These are phyloP conservation scores for Numenius arquata DNA, from an alignment of 2,113 vertebrate genomes.

Conservation along the genomic window DNA sequence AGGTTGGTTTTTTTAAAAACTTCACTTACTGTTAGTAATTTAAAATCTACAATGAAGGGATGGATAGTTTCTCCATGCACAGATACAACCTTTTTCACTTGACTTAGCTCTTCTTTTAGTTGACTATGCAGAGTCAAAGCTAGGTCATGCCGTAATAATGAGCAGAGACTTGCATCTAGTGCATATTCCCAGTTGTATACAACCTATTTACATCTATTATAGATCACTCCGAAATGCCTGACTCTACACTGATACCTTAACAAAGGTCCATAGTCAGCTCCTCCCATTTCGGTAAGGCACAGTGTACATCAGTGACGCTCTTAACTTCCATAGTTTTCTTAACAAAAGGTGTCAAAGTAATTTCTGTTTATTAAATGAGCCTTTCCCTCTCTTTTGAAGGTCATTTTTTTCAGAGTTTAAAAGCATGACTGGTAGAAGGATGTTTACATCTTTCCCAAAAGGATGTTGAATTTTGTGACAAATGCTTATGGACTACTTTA, in stretches of 20 bases:
- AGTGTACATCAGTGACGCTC: neutral
- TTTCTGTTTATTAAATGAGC: neutral
- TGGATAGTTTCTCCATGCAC: neutral
- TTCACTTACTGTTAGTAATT: neutral
- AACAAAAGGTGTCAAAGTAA: neutral
- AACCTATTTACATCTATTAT: neutral
- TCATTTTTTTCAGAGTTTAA: neutral
- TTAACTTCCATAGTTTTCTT: neutral
- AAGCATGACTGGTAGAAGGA: neutral
- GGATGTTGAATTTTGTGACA: neutral
- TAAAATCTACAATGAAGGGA: neutral
- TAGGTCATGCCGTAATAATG: neutral
- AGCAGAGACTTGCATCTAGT: neutral
- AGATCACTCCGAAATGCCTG: neutral
- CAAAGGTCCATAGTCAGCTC: neutral
- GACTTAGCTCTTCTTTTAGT: neutral
- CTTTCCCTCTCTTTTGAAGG: neutral
- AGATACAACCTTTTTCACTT: neutral
- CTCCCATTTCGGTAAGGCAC: neutral
- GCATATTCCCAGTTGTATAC: neutral
- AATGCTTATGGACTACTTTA: neutral
- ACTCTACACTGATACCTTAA: neutral
- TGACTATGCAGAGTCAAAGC: neutral
- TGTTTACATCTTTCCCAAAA: neutral
- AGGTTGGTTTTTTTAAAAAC: neutral